A percentile compares a stretch with the other conserved stretches of the same genome.
These are phyloP conservation scores for Dendrolimus pini DNA, from an alignment of 2,888 invertebrate genomes.

Conservation along the genomic window DNA sequence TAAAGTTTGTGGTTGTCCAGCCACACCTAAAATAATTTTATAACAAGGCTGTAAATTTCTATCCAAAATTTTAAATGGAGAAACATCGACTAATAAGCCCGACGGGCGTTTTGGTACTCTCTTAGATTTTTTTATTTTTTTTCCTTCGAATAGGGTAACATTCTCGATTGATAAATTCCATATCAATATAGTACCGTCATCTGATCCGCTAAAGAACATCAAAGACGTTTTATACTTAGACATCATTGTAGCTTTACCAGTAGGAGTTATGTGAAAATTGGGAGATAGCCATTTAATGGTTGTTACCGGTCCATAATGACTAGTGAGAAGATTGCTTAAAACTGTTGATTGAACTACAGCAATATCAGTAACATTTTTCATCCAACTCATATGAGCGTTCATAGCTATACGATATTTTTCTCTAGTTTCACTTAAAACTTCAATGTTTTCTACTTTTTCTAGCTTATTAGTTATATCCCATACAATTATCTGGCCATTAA, in stretches of 20 bases:
- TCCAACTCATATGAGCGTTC: constrained; percentile 81
- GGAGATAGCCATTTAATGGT: constrained; percentile 82
- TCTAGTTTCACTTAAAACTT: constrained; percentile 78
- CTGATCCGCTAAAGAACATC: constrained; percentile 80
- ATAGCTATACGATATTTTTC: constrained; percentile 78
- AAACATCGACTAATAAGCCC: constrained; percentile 76
- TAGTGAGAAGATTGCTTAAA: constrained; percentile 77
- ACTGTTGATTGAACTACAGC: constrained; percentile 77
- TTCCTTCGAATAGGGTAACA: constrained; percentile 39
- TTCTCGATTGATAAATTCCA: constrained; percentile 82
- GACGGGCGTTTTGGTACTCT: constrained; percentile 73
- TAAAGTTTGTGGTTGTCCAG: constrained; percentile 49
- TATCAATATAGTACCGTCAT: constrained; percentile 81
- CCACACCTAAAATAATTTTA: constrained; percentile 66
- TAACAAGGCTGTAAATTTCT: constrained; percentile 79
- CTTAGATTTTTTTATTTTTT: constrained; percentile 57
- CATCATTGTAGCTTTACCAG: constrained; percentile 68
- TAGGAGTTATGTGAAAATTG: constrained; percentile 74
- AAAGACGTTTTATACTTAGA: constrained; percentile 50
- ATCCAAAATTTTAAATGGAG: constrained; percentile 77
- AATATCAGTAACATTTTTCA: constrained; percentile 78
- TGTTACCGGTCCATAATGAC: constrained; percentile 80
- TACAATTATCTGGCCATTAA: constrained; percentile 82
- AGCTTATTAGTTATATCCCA: constrained; percentile 83
- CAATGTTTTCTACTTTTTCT: constrained; percentile 77